Evolutionary conservation across 1,140 invertebrate genomes (phyloP).

Genomic region (Monomorium pharaonis): DNA sequence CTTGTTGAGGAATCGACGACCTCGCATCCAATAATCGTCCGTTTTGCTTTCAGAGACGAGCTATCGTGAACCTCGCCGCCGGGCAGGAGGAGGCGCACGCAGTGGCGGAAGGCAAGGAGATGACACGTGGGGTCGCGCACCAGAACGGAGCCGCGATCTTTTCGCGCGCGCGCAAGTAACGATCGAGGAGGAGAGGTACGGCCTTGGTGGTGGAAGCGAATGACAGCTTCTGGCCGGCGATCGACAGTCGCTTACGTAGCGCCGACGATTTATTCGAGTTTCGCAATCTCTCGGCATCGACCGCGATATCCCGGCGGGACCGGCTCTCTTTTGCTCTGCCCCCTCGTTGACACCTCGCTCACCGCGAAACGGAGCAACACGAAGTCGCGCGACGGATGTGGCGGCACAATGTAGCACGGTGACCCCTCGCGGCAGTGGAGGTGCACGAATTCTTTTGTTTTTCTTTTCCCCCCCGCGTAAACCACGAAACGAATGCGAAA

Average conservation of each 20-base stretch:
- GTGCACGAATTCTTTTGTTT: not conserved
- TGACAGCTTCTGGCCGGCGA: not conserved
- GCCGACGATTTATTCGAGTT: constrained; percentile 59
- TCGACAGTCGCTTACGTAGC: not conserved
- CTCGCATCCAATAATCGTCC: not conserved
- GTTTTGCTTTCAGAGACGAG: constrained; percentile 30
- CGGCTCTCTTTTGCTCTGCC: constrained; percentile 40
- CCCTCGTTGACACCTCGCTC: not conserved
- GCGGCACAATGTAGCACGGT: constrained; percentile 59
- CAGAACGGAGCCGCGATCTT: constrained; percentile 49
- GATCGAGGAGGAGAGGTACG: constrained; percentile 39
- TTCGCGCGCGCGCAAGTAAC: constrained; percentile 40
- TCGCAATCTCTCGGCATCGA: constrained; percentile 56
- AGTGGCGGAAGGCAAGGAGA: constrained; percentile 30
- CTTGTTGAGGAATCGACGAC: not conserved
- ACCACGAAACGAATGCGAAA: not conserved
- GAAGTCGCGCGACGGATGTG: no score
- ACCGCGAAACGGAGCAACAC: not conserved
- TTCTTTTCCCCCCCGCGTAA: no score
- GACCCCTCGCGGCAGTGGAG: not conserved
- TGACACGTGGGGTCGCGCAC: constrained; percentile 8
- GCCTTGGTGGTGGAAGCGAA: constrained; percentile 58
- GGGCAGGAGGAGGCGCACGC: constrained; percentile 13
- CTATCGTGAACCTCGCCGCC: constrained; percentile 3
- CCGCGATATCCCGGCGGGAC: constrained; percentile 58